Evolutionary conservation across 2,888 invertebrate species (phyloP).

Genomic region (Carabus problematicus): DNA sequence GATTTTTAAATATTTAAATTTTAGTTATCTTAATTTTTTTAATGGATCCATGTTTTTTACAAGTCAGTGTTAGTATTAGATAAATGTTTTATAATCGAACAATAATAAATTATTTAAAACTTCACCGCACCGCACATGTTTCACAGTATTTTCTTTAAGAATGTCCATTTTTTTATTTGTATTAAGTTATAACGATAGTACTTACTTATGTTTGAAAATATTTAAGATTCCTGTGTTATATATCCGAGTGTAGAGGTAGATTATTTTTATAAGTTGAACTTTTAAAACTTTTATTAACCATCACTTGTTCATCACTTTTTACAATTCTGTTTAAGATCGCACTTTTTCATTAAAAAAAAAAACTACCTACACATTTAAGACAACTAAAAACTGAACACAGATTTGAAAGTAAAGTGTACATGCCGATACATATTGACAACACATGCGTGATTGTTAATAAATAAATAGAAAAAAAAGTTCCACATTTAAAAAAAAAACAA

Average conservation of each 20-base stretch:
- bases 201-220: too few species aligned
- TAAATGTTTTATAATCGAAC: too few species aligned
- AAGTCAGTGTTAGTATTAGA: not conserved
- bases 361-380: not conserved
- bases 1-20: too few species aligned
- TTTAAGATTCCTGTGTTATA: too few species aligned
- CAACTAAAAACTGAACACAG: not conserved
- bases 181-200: too few species aligned
- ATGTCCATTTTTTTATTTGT: conserved; percentile 1
- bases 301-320: conserved; percentile 17
- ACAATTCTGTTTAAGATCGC: conserved; percentile 19
- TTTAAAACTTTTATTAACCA: conserved; percentile 1
- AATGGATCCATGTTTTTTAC: not conserved
- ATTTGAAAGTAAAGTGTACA: not conserved
- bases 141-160: not conserved
- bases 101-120: too few species aligned
- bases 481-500: conserved; percentile 43
- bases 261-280: too few species aligned
- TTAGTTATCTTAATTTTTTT: not conserved
- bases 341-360: conserved; percentile 28
- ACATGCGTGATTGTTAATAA: conserved; percentile 20
- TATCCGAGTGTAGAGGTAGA: too few species aligned
- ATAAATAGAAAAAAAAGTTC: conserved; percentile 45
- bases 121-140: not conserved
- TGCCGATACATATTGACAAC: conserved; percentile 9